Base-by-base conservation (phyloP, 2,113 vertebrate species). In the Calyptommatus sinebrachiatus region DNA sequence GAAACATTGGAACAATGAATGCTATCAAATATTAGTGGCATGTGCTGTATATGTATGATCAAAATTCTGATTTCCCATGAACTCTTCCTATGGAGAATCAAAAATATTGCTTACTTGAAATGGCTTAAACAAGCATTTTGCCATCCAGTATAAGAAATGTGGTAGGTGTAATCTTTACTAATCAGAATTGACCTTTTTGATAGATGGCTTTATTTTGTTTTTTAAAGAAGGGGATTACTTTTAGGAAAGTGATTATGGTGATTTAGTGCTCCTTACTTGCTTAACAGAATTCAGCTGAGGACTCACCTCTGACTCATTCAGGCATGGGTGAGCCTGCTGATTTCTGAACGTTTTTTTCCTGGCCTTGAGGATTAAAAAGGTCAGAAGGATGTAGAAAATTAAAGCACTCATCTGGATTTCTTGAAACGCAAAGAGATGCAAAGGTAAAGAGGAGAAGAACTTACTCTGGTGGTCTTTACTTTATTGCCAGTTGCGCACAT, bases 391-490 rank as follows among this genome's bases (percentile, higher is more conserved):
- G 20, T 14, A 16, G 18, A 8, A 7, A 24, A 26, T 6, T 7
- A 5, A 26, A 62, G 7, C 12, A 62, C 31, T 22, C 29, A 53
- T 14, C 72, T 35, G 9, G 10, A 9, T 74, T 41, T 31, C 53
- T 28, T 8, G 20, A 35, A 18, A 66, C n/a, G 5, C 5, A 69
- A 31, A n/a, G 21, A 45, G 24, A 18, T 10, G 24, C 35, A 31
- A 61, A 68, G 20, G 62, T 11, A 16, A n/a, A 69, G 22, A 53
- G 7, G 81, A 88, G 78, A 29, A 72, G 0, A 4, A 94, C 98
- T 98, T 96, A 99, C 98, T 95, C 97, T 96, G 90, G 98, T 99
- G 90, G 98, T 99, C 95, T 99, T 99, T 94, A 99, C 97, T 94
- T 99, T 99, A 94, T 99, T 99, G 92, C 97, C 97, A 79, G 97